phyloP scores from a whole-genome alignment of 2,113 vertebrate species.

The Gopherus flavomarginatus region DNA sequence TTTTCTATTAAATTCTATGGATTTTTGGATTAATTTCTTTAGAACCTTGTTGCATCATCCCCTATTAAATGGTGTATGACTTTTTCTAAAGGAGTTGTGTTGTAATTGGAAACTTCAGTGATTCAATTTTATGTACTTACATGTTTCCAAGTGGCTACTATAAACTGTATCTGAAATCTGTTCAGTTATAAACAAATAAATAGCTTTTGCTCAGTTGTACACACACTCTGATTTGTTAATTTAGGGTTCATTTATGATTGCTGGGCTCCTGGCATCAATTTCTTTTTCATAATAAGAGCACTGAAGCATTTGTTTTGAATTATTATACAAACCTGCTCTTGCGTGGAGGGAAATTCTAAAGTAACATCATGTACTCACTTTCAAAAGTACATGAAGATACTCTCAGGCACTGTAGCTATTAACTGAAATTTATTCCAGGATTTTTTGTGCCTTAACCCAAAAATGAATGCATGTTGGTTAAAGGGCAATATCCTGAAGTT shows the following conservation, averaged over 20 bases:
- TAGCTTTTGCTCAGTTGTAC: background rate
- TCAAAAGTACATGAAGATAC: background rate
- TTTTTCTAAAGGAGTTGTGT: background rate
- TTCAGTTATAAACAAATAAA: background rate
- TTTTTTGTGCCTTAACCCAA: slow-evolving; percentile 55
- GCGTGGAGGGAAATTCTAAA: slow-evolving; percentile 47
- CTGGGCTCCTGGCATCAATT: background rate
- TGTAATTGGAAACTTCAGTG: background rate
- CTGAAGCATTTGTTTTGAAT: slow-evolving; percentile 29
- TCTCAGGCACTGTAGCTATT: slow-evolving; percentile 18
- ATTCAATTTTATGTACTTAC: rapidly evolving
- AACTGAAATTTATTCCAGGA: slow-evolving; percentile 70
- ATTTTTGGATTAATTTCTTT: background rate
- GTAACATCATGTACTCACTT: slow-evolving; percentile 60
- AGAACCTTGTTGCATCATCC: background rate
- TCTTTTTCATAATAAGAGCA: slow-evolving; percentile 10
- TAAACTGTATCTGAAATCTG: background rate
- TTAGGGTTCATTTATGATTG: background rate
- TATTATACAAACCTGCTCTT: slow-evolving; percentile 29
- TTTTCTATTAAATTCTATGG: background rate
- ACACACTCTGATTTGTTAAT: background rate
- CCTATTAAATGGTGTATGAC: rapidly evolving
- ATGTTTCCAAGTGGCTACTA: background rate
- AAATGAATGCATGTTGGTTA: slow-evolving; percentile 68
- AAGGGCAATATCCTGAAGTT: slow-evolving; percentile 39